A percentile compares a stretch with the other conserved stretches of the same genome.
Conservation (phyloP, 2,113 vertebrate species). For the Colaptes auratus region DNA sequence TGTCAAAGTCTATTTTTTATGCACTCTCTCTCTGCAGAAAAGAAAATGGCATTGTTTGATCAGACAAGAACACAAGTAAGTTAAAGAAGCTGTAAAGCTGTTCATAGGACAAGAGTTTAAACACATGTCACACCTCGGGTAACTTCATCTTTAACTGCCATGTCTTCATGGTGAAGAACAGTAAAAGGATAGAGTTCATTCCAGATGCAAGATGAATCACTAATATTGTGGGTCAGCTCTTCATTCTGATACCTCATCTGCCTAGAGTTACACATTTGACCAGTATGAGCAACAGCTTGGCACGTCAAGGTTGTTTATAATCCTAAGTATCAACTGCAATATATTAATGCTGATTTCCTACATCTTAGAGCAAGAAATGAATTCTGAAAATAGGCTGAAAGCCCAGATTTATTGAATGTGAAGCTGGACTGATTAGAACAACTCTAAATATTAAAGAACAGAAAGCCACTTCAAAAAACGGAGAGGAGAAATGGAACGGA, state of each 20-base stretch:
- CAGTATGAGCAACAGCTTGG: background rate
- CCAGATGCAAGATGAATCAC: background rate
- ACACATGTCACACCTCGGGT: background rate
- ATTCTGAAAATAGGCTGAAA: background rate
- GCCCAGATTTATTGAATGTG: background rate
- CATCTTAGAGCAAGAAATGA: background rate
- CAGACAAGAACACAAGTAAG: background rate
- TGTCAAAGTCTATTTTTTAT: background rate
- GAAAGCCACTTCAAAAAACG: background rate
- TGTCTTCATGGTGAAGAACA: background rate
- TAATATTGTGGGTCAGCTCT: background rate
- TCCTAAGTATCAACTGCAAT: background rate
- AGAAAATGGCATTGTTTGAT: background rate
- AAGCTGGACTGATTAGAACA: background rate
- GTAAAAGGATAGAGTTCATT: background rate
- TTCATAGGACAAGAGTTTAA: background rate
- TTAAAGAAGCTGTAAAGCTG: background rate
- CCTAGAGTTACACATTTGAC: background rate
- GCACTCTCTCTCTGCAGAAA: background rate
- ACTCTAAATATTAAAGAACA: background rate
- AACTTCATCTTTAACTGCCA: background rate
- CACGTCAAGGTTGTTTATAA: background rate
- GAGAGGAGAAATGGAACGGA: background rate
- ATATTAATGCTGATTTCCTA: background rate
- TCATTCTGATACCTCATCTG: background rate